Conservation (phyloP, 2,888 invertebrate species). For the Phaonia tiefii region DNA sequence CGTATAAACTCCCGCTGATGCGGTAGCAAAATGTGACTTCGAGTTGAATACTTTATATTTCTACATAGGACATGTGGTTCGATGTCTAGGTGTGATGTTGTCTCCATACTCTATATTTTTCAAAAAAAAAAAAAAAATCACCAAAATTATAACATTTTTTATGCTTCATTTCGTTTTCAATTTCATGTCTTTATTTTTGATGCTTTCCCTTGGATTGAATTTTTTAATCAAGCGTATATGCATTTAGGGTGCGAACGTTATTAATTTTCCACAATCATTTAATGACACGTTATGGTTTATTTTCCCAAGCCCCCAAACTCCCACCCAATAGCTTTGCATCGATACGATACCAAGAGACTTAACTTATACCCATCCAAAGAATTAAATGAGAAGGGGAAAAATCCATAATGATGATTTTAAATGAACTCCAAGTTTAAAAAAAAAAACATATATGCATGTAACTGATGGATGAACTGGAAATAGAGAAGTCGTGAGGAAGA, state of each 20-base stretch:
- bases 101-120: no score
- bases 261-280: slow-evolving; percentile 71
- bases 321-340: background rate
- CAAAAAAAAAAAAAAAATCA: no score
- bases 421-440: slow-evolving; percentile 4
- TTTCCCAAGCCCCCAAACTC: background rate
- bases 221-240: slow-evolving; percentile 43
- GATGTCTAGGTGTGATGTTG: no score
- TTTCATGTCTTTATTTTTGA: no score
- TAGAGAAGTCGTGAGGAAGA: background rate
- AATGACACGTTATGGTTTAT: slow-evolving; percentile 52
- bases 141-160: no score
- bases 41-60: no score
- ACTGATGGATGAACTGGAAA: background rate
- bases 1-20: no score
- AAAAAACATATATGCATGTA: slow-evolving; percentile 22
- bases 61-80: no score
- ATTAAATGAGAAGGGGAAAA: slow-evolving; percentile 4
- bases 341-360: slow-evolving; percentile 21
- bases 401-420: slow-evolving; percentile 40
- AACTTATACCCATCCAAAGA: no score
- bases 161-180: background rate
- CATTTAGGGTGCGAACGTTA: slow-evolving; percentile 75
- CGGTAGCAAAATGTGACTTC: no score
- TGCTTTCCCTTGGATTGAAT: slow-evolving; percentile 13